phyloP scores from a whole-genome alignment of 2,113 vertebrate species.

The Callithrix jacchus region DNA sequence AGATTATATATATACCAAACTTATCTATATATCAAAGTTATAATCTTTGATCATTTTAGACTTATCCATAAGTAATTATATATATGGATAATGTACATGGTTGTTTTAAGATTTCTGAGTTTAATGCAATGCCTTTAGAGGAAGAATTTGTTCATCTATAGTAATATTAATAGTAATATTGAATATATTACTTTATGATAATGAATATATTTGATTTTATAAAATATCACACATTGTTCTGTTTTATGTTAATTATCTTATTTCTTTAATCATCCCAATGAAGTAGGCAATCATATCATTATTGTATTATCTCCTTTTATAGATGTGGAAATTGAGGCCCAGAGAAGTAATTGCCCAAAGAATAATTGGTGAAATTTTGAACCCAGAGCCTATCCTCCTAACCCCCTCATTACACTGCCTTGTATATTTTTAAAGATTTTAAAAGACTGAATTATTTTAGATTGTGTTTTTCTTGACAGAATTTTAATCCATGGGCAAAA shows the following conservation, averaged over 20 bases:
- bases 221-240: neutral
- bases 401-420: neutral
- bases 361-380: neutral
- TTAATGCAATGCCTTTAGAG: neutral
- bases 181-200: neutral
- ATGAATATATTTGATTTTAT: neutral
- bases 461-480: slow-evolving; percentile 2
- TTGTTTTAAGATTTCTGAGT: neutral
- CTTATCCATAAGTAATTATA: neutral
- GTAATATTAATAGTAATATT: neutral
- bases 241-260: neutral
- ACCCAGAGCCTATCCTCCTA: neutral
- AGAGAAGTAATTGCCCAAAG: neutral
- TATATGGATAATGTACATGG: neutral
- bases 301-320: neutral
- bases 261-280: neutral
- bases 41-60: neutral
- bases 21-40: neutral
- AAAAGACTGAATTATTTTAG: neutral
- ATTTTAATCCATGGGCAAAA: neutral
- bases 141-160: neutral
- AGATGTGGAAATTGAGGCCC: neutral
- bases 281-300: neutral
- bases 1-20: neutral
- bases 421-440: neutral